phyloP scores from a whole-genome alignment of 1,140 invertebrate genomes.

The Ruditapes philippinarum region DNA sequence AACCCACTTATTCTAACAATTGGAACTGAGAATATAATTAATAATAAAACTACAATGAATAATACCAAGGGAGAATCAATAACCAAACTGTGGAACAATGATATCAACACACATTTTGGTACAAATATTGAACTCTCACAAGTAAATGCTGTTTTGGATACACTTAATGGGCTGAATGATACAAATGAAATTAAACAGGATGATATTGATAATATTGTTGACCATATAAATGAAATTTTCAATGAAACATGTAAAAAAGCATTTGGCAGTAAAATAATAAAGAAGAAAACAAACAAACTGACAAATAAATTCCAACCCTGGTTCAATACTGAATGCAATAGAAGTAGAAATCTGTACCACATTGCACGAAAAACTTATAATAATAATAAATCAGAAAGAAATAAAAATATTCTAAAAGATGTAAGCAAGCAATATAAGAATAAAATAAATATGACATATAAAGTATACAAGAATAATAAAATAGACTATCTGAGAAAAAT shows the following conservation, averaged over 20 bases:
- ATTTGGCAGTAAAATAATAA: neutral
- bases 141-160: neutral
- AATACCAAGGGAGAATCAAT: neutral
- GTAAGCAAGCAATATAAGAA: neutral
- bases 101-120: neutral
- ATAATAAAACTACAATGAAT: neutral
- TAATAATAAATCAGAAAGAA: neutral
- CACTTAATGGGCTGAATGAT: neutral
- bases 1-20: neutral
- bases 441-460: neutral
- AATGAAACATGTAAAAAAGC: neutral
- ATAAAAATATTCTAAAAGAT: neutral
- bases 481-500: neutral
- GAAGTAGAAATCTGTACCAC: neutral
- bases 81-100: neutral
- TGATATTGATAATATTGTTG: neutral
- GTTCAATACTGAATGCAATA: neutral
- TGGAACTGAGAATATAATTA: neutral
- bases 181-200: neutral
- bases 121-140: neutral
- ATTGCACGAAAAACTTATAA: neutral
- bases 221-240: neutral
- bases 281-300: neutral
- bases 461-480: neutral
- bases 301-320: neutral